Base-by-base conservation (phyloP, 2,888 invertebrate species). In the Brenthis hecate region DNA sequence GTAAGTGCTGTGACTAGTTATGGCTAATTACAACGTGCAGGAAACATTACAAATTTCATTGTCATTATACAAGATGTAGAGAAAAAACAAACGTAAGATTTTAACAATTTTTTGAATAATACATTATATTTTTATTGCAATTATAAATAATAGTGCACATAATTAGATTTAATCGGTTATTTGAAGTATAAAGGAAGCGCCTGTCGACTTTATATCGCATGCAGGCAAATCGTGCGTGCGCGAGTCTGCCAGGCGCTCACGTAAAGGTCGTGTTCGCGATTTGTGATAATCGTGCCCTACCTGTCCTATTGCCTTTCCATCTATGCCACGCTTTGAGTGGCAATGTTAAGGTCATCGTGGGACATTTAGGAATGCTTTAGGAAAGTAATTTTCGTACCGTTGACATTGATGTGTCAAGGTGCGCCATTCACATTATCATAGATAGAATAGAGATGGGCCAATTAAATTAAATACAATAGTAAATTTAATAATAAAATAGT, bases 181-280 rank as follows among this genome's bases (percentile, higher is more conserved):
- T 23, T 62, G 56, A 68, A 61, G 56, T 61, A 56, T 61, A 57
- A 32, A 60, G 74, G 54, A 73, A 84, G 76, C 86, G 89, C 91
- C 92, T 91, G 81, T 73, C 74, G 72, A 74, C 80, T 81, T 80
- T 73, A 69, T 77, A 81, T 78, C 77, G 89, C 90, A 88, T 85
- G 82, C 79, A 69, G 73, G 75, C 70, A 74, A 70, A 50, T 60
- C 74, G 75, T 90, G 88, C 90, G 89, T 91, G 90, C 76, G 72
- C 77, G 77, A 78, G 77, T 80, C 83, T 77, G 81, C 83, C 85
- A 90, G 88, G 91, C 90, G 88, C 85, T 80, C 75, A 90, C 91
- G 92, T 89, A 83, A 91, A 90, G 91, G 90, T 86, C 89, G 83
- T 56, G 53, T 65, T 61, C 81, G 81, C 82, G 82, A 85, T 84